phyloP scores from a whole-genome alignment of 2,797 vertebrate species.

The Xerus rutilus region DNA sequence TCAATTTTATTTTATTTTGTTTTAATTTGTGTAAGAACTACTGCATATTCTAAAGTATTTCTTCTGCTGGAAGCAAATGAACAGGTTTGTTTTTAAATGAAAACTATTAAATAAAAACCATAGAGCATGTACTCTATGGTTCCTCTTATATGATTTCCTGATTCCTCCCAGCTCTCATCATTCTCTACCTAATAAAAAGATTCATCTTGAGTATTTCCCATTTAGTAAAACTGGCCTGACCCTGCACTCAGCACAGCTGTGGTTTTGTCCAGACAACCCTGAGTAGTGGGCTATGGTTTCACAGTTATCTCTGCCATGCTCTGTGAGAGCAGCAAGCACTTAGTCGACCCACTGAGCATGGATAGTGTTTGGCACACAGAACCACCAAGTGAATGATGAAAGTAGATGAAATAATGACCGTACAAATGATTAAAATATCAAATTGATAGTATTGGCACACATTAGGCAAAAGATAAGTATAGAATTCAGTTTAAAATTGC shows the following conservation, averaged over 20 bases:
- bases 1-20: background rate
- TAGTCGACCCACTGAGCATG: background rate
- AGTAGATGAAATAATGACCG: background rate
- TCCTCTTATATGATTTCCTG: background rate
- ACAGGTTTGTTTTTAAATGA: background rate
- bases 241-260: background rate
- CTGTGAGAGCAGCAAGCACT: background rate
- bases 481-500: background rate
- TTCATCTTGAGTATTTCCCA: background rate
- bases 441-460: background rate
- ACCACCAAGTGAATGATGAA: background rate
- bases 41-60: background rate
- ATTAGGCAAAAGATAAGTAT: background rate
- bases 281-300: background rate
- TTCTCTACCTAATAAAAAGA: too few species aligned
- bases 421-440: background rate
- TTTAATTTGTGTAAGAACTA: background rate
- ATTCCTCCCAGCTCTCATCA: background rate
- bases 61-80: background rate
- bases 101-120: background rate
- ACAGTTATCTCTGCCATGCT: too few species aligned
- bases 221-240: background rate
- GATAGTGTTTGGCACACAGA: background rate
- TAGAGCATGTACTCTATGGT: background rate
- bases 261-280: too few species aligned